Conservation (phyloP, 2,113 vertebrate genomes). For the Nematolebias whitei region DNA sequence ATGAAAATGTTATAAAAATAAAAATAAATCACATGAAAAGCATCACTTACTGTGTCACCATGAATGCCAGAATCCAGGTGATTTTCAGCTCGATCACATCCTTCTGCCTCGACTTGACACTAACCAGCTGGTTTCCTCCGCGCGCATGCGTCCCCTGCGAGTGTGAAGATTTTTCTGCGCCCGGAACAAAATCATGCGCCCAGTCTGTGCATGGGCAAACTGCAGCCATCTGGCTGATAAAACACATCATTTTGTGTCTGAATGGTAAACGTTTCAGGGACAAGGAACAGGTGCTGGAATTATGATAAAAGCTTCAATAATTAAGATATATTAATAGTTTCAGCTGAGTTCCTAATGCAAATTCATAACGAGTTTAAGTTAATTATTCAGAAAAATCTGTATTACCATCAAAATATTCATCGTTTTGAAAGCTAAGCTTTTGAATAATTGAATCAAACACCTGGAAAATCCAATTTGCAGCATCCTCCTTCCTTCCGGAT, state of each 20-base stretch:
- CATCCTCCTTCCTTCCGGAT: neutral
- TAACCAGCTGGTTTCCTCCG: slow-evolving; percentile 55
- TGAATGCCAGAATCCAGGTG: slow-evolving; percentile 77
- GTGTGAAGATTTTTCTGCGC: slow-evolving; percentile 66
- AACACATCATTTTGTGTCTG: neutral
- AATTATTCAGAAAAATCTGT: too few relatives aligned
- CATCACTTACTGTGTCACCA: slow-evolving; percentile 79
- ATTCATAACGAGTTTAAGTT: too few relatives aligned
- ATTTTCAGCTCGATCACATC: slow-evolving; percentile 70
- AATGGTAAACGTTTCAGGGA: neutral
- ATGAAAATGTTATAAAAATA: neutral
- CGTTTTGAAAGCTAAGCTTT: neutral
- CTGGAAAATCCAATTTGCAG: slow-evolving; percentile 16
- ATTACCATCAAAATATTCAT: neutral
- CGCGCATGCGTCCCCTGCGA: slow-evolving; percentile 74
- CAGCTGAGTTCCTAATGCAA: too few relatives aligned
- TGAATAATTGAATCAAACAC: slow-evolving; percentile 42
- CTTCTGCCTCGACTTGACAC: slow-evolving; percentile 68
- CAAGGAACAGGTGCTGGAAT: too few relatives aligned
- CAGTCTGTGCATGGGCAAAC: slow-evolving; percentile 17
- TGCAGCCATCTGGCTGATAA: neutral
- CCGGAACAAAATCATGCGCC: slow-evolving; percentile 36
- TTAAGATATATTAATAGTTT: neutral
- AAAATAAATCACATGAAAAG: neutral
- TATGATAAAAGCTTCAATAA: neutral